Evolutionary conservation across 2,113 vertebrate species (phyloP).

Genomic region (Muntiacus reevesi): DNA sequence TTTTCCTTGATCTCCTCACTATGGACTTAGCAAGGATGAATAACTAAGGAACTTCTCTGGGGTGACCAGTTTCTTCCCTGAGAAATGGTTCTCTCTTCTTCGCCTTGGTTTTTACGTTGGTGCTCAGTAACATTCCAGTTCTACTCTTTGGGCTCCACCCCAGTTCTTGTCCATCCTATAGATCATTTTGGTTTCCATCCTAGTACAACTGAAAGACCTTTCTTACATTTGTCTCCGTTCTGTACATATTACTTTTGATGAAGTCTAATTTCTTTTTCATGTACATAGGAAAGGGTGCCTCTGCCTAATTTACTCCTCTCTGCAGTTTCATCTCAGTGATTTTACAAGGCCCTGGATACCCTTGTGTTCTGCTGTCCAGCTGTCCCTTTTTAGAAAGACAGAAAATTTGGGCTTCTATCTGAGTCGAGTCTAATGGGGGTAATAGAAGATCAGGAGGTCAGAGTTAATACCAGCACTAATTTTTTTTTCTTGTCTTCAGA

Average conservation of each 20-base stretch:
- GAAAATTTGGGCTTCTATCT: constrained; percentile 11
- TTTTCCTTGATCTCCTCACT: not conserved
- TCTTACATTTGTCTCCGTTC: not conserved
- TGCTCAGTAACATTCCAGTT: not conserved
- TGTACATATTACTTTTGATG: not conserved
- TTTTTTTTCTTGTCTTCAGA: constrained; percentile 13
- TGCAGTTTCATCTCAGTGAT: not conserved
- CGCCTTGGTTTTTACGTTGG: not conserved
- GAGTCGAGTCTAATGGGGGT: not conserved
- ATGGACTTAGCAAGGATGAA: no score
- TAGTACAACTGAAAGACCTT: not conserved
- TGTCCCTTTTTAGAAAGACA: constrained; percentile 41
- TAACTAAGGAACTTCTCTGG: not conserved
- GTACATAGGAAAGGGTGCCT: not conserved
- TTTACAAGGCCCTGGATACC: constrained; percentile 4
- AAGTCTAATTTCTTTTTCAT: not conserved
- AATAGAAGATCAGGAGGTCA: constrained; percentile 57
- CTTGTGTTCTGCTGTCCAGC: not conserved
- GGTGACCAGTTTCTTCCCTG: not conserved
- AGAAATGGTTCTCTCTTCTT: not conserved
- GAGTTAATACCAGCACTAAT: not conserved
- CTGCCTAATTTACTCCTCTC: not conserved
- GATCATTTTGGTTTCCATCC: not conserved
- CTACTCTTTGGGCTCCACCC: not conserved
- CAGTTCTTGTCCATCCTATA: not conserved